phyloP scores from a whole-genome alignment of 2,113 vertebrate genomes.

The Rhombomys opimus region DNA sequence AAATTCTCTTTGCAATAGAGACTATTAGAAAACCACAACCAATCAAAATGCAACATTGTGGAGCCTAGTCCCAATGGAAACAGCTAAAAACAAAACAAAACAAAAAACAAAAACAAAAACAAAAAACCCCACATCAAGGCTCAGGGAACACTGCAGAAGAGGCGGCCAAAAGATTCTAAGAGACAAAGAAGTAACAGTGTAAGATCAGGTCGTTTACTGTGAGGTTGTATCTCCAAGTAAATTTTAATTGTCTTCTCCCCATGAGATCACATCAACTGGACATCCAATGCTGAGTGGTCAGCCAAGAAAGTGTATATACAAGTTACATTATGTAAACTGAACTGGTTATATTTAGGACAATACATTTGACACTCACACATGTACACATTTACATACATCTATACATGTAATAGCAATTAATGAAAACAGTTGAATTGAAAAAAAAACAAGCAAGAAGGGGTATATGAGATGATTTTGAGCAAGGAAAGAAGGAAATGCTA shows the following conservation, averaged over 20 bases:
- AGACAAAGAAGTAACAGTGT: not conserved
- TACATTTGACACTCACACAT: too few species aligned
- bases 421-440: not conserved
- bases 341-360: not conserved
- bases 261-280: not conserved
- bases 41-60: not conserved
- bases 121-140: not conserved
- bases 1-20: not conserved
- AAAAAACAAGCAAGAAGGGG: not conserved
- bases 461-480: not conserved
- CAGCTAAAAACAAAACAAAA: not conserved
- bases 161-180: not conserved
- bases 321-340: not conserved
- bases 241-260: not conserved
- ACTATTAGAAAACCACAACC: not conserved
- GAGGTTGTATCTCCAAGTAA: not conserved
- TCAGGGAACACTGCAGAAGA: not conserved
- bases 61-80: too few species aligned
- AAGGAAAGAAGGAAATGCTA: not conserved
- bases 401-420: not conserved
- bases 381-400: too few species aligned
- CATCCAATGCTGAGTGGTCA: not conserved
- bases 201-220: not conserved
- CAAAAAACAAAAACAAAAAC: not conserved
- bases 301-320: not conserved